Evolutionary conservation across 2,888 invertebrate species (phyloP).

Genomic region (Melieria crassipennis): DNA sequence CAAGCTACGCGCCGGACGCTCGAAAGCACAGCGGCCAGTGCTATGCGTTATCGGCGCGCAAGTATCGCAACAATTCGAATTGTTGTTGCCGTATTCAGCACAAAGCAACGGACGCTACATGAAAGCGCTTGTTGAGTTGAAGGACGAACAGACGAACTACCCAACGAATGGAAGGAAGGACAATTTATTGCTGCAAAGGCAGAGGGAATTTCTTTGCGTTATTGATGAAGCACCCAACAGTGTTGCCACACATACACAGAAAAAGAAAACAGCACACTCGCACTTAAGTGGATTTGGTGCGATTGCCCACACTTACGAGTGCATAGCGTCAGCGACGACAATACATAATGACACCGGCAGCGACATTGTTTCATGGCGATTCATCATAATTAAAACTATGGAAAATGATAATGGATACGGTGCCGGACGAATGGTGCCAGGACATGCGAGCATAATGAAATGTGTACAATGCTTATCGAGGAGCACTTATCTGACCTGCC

Average conservation of each 20-base stretch:
- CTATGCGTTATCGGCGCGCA: background rate
- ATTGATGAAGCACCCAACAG: too few species aligned
- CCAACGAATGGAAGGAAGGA: too few species aligned
- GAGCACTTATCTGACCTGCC: too few species aligned
- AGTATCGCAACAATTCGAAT: background rate
- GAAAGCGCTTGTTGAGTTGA: too few species aligned
- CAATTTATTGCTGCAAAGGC: too few species aligned
- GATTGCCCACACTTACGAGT: background rate
- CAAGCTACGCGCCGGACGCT: background rate
- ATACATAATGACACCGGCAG: constrained; percentile 7
- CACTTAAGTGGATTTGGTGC: background rate
- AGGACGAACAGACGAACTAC: too few species aligned
- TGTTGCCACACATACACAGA: background rate
- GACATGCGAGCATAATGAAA: too few species aligned
- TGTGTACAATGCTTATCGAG: too few species aligned
- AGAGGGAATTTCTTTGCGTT: too few species aligned
- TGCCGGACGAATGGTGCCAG: too few species aligned
- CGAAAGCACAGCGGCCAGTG: background rate
- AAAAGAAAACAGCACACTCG: background rate
- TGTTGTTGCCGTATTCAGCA: background rate
- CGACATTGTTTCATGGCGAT: constrained; percentile 1
- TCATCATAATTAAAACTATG: constrained; percentile 19
- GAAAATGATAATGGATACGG: too few species aligned
- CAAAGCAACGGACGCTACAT: too few species aligned
- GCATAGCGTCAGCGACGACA: background rate